Conservation (phyloP, 2,113 vertebrate species). For the Cyanocitta stelleri region DNA sequence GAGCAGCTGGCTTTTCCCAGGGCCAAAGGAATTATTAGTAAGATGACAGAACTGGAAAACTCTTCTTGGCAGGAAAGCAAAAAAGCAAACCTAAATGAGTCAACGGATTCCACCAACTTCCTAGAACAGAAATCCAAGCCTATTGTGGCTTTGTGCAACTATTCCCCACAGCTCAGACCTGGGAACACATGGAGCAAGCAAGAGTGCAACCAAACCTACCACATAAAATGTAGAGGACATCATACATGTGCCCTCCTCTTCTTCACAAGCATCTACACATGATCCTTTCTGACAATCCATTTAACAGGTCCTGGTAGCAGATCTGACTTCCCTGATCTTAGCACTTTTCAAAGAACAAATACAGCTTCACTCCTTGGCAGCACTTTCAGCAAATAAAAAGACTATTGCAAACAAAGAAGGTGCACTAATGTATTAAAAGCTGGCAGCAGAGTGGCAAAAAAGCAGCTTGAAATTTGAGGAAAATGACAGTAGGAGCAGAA, state of each 20-base stretch:
- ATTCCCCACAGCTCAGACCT: neutral
- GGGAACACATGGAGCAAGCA: neutral
- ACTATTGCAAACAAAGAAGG: neutral
- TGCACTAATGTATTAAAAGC: neutral
- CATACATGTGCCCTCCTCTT: neutral
- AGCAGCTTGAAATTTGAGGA: neutral
- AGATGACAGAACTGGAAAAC: constrained; percentile 57
- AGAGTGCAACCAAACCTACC: neutral
- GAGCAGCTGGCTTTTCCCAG: constrained; percentile 23
- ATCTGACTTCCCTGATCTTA: neutral
- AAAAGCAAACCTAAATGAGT: constrained; percentile 40
- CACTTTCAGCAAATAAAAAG: neutral
- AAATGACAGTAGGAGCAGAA: neutral
- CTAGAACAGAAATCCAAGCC: constrained; percentile 9
- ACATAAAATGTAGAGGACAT: neutral
- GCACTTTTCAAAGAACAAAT: neutral
- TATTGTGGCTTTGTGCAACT: neutral
- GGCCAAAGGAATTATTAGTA: constrained; percentile 51
- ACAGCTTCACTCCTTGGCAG: neutral
- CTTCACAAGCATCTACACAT: neutral
- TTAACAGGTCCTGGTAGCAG: neutral
- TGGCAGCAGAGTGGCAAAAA: neutral
- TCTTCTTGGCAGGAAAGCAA: constrained; percentile 42
- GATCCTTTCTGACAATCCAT: neutral
- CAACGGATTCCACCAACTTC: constrained; percentile 20